Evolutionary conservation across 2,113 vertebrate genomes (phyloP), one percentile per base, ranked within the genome.

Genomic region (Aspiorhynchus laticeps): DNA sequence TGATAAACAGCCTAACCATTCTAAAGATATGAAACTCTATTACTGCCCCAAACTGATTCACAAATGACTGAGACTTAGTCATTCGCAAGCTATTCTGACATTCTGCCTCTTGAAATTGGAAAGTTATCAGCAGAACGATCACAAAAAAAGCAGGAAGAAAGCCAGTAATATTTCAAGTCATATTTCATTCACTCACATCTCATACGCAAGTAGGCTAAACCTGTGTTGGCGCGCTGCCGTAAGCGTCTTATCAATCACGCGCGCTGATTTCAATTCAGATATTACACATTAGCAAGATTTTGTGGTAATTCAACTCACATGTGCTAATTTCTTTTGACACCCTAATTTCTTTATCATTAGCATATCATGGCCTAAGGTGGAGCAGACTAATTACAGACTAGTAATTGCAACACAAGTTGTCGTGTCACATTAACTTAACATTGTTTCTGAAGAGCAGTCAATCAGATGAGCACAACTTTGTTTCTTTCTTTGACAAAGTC

Each of bases 341-440:
- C 46, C 87, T 81, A 78, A 91, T 83, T 71, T 83, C 43, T 51
- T 51, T 67, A 24, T 83, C 41, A 51, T 83, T 83, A 83, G 63
- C 63, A 83, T 83, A 83, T 69, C 43, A 33, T 71, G 63, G 63
- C 89, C 80, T 31, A 38, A 90, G 90, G 91, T 90, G 90, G 88
- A 85, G 89, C 61, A 69, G 88, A 77, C 91, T 91, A 92, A 93
- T 93, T 91, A 88, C 88, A 82, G 79, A 74, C 73, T 71, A 88
- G 89, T 88, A 91, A 89, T 77, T 85, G 89, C 75, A 88, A 79
- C 85, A 46, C 53, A 90, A 86, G 67, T 92, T 90, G 85, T 90
- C 92, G 86, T 43, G 83, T 91, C 87, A 87, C 90, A 92, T 92
- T 91, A 91, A 74, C 87, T 84, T 53, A 28, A 91, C 88, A 81